Percentiles rank a stretch among this genome's conserved stretches.
Evolutionary conservation across 1,140 invertebrate genomes (phyloP).

Genomic region (Uloborus diversus): DNA sequence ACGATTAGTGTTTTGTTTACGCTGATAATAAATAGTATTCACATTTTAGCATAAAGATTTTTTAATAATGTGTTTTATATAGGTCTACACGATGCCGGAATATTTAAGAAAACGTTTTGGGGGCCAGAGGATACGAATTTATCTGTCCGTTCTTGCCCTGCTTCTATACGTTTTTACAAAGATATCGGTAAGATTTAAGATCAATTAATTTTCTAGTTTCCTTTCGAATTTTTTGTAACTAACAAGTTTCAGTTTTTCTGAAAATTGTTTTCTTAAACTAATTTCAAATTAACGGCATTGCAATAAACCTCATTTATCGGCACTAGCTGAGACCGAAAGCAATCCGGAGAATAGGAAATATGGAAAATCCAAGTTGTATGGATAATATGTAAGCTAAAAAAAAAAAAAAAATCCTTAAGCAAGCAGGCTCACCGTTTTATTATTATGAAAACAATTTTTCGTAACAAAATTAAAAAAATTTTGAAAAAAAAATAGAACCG

Average conservation of each 20-base stretch:
- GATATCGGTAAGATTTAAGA: constrained; percentile 68
- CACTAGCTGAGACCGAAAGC: no score
- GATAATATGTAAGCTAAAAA: not conserved
- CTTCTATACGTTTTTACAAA: constrained; percentile 72
- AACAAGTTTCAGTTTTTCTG: not conserved
- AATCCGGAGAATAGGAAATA: no score
- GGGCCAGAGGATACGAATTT: constrained; percentile 70
- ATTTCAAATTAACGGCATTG: not conserved
- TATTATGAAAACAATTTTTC: no score
- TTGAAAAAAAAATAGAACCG: no score
- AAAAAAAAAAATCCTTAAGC: not conserved
- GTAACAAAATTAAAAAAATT: no score
- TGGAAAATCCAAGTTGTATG: not conserved
- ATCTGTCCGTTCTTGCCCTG: constrained; percentile 70
- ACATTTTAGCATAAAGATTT: no score
- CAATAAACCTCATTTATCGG: no score
- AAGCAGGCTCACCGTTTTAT: not conserved
- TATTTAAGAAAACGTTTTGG: constrained; percentile 71
- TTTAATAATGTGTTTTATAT: no score
- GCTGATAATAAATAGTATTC: no score
- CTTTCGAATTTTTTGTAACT: not conserved
- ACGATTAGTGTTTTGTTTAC: no score
- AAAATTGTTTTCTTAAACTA: not conserved
- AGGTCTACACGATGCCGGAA: constrained; percentile 73
- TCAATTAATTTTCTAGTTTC: not conserved